phyloP scores from a whole-genome alignment of 2,113 vertebrate genomes.

The Thamnaconus septentrionalis region DNA sequence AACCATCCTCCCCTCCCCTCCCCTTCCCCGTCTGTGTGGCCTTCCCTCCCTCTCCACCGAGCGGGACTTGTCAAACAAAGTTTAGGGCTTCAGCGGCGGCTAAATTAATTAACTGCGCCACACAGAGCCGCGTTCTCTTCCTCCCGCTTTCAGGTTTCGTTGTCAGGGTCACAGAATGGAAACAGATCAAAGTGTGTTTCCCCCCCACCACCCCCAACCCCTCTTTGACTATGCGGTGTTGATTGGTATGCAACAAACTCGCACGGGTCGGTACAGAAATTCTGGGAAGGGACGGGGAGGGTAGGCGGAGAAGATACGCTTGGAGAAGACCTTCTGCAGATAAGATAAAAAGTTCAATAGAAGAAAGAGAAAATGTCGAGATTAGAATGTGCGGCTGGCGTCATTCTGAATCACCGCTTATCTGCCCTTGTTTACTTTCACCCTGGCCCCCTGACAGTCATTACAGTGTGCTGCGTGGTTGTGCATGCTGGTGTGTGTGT shows the following conservation, averaged over 20 bases:
- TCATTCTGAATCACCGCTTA: constrained; percentile 76
- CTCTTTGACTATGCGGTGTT: constrained; percentile 34
- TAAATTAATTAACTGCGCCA: constrained; percentile 16
- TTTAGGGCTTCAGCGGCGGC: constrained; percentile 4
- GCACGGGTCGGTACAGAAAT: constrained; percentile 52
- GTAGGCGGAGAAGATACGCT: constrained; percentile 67
- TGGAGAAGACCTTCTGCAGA: constrained; percentile 69
- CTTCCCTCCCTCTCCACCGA: constrained; percentile 3
- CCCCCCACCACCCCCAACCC: neutral
- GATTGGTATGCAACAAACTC: constrained; percentile 50
- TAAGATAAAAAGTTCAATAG: constrained; percentile 78
- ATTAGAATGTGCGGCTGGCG: constrained; percentile 77
- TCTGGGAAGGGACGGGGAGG: constrained; percentile 47
- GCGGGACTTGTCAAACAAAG: constrained; percentile 16
- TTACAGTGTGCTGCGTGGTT: constrained; percentile 62
- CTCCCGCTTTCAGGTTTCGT: constrained; percentile 25
- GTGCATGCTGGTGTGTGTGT: constrained; percentile 19
- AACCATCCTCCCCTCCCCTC: too few relatives aligned
- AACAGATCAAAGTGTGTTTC: constrained; percentile 56
- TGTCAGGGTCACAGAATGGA: constrained; percentile 29
- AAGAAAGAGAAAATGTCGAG: constrained; percentile 77
- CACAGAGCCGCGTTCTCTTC: constrained; percentile 11
- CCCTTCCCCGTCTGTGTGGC: constrained; percentile 12
- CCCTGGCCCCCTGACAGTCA: constrained; percentile 71
- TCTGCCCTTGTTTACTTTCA: constrained; percentile 77